Percentiles rank a stretch among this genome's conserved stretches.
phyloP scores from a whole-genome alignment of 2,888 invertebrate genomes.

The Dolomedes plantarius region DNA sequence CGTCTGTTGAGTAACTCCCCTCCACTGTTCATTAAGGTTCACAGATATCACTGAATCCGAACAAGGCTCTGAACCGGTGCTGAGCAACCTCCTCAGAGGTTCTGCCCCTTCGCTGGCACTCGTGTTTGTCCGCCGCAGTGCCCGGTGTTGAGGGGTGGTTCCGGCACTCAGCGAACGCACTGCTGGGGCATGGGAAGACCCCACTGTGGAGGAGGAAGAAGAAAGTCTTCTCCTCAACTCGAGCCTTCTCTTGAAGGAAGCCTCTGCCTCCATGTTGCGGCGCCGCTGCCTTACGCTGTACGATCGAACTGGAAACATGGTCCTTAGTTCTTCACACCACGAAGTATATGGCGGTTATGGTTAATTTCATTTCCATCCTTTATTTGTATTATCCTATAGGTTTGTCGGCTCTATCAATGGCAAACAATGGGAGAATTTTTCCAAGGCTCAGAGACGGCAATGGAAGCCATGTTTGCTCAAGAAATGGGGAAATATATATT shows the following conservation, averaged over 20 bases:
- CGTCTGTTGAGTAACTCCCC: slow-evolving; percentile 38
- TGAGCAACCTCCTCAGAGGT: slow-evolving; percentile 23
- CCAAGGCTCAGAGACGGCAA: too few relatives aligned
- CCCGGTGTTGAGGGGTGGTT: slow-evolving; percentile 48
- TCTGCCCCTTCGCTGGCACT: slow-evolving; percentile 64
- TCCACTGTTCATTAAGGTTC: not conserved
- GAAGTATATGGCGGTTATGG: too few relatives aligned
- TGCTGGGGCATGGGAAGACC: slow-evolving; percentile 42
- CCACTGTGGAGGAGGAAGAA: slow-evolving; percentile 36
- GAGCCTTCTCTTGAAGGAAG: slow-evolving; percentile 72
- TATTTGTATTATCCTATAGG: too few relatives aligned
- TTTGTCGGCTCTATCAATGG: too few relatives aligned
- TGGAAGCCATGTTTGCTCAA: too few relatives aligned
- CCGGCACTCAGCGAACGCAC: slow-evolving; percentile 60
- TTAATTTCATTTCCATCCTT: too few relatives aligned
- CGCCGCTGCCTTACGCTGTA: slow-evolving; percentile 73
- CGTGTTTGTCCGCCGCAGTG: slow-evolving; percentile 45
- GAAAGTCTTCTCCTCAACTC: slow-evolving; percentile 42
- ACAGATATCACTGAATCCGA: slow-evolving; percentile 27
- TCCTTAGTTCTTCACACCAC: too few relatives aligned
- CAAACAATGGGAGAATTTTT: too few relatives aligned
- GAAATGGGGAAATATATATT: too few relatives aligned
- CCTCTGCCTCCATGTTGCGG: slow-evolving; percentile 72
- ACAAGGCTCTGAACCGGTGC: slow-evolving; percentile 38
- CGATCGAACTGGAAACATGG: slow-evolving; percentile 59